Conservation (phyloP, 2,888 invertebrate genomes). For the Agonopterix arenella region DNA sequence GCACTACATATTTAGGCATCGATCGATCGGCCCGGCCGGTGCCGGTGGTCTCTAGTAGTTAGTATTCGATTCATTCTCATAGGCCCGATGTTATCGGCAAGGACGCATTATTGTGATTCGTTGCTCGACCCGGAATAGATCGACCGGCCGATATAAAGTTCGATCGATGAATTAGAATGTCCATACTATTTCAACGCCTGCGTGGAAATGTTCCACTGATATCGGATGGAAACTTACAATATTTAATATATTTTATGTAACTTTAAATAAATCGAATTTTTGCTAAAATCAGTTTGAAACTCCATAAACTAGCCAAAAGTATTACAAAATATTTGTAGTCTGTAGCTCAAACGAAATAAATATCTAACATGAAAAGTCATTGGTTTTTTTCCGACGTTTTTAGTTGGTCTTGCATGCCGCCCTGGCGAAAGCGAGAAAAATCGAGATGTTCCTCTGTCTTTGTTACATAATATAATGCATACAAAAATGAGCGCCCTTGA, state of each 20-base stretch:
- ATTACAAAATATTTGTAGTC: no score
- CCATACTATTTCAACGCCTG: conserved; percentile 28
- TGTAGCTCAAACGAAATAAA: no score
- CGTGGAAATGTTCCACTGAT: conserved; percentile 43
- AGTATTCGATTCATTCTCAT: conserved; percentile 53
- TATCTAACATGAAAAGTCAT: no score
- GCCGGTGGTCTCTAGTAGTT: conserved; percentile 58
- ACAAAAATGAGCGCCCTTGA: no score
- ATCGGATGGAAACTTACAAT: conserved; percentile 23
- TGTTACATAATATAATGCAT: neutral
- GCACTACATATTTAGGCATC: conserved; percentile 21
- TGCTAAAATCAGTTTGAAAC: no score
- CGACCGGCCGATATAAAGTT: conserved; percentile 41
- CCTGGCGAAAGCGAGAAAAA: no score
- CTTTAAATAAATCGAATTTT: neutral
- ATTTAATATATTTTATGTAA: neutral
- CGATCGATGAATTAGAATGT: conserved; percentile 56
- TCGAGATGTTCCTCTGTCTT: no score
- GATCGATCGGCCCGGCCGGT: conserved; percentile 44
- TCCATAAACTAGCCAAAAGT: no score
- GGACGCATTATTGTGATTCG: conserved; percentile 67
- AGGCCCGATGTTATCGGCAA: conserved; percentile 55
- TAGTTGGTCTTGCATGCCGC: no score
- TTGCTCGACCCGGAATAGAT: conserved; percentile 63
- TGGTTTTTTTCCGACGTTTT: no score